Conservation (phyloP, 2,888 invertebrate species). For the Bibio marci region DNA sequence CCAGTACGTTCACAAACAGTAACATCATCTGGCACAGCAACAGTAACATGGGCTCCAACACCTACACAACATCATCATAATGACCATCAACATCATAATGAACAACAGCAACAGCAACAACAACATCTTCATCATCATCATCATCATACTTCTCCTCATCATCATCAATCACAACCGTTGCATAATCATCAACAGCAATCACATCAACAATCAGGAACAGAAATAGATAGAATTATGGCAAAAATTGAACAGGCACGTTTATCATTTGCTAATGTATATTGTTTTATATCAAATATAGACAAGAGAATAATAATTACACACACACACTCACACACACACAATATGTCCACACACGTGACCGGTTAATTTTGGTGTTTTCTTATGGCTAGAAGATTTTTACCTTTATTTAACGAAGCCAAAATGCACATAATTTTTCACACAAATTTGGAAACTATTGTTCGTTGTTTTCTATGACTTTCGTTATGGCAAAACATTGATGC, state of each 20-base stretch:
- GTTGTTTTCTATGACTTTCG: no score
- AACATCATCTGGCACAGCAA: slow-evolving; percentile 21
- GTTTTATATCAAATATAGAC: no score
- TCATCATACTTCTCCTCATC: slow-evolving; percentile 16
- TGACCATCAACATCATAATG: slow-evolving; percentile 24
- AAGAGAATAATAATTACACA: neutral
- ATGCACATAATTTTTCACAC: no score
- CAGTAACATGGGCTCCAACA: slow-evolving; percentile 30
- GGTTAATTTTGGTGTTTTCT: no score
- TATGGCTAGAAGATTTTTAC: no score
- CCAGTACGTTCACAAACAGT: slow-evolving; percentile 27
- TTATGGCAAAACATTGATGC: no score
- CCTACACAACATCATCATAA: slow-evolving; percentile 24
- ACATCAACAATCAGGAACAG: slow-evolving; percentile 34
- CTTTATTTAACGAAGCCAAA: no score
- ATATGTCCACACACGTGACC: no score
- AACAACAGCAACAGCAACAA: slow-evolving; percentile 14
- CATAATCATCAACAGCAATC: slow-evolving; percentile 4
- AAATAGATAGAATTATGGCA: slow-evolving; percentile 88
- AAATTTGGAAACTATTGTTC: no score
- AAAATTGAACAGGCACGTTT: slow-evolving; percentile 64
- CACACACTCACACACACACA: neutral
- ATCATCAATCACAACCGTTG: no score
- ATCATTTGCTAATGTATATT: slow-evolving; percentile 24
- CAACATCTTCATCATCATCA: slow-evolving; percentile 13